A percentile compares a stretch with the other conserved stretches of the same genome.
Conservation (phyloP, 2,888 invertebrate species). For the Tetropium fuscum region DNA sequence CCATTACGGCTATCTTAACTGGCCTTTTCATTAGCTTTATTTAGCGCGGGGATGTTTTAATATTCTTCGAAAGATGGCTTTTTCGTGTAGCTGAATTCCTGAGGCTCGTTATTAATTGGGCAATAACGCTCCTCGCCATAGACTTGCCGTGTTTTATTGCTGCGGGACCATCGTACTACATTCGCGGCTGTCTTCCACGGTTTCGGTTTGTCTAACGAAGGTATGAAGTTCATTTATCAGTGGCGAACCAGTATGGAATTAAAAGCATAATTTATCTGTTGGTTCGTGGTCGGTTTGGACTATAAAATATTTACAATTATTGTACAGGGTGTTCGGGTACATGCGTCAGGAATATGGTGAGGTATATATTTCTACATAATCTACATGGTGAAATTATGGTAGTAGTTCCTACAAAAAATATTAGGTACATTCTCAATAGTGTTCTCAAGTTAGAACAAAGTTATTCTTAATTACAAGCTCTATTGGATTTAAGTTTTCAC, state of each 20-base stretch:
- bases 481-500: too few relatives aligned
- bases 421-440: too few relatives aligned
- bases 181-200: slow-evolving; percentile 46
- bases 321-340: too few relatives aligned
- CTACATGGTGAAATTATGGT: too few relatives aligned
- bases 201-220: slow-evolving; percentile 58
- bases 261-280: slow-evolving; percentile 31
- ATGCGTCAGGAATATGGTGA: too few relatives aligned
- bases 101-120: slow-evolving; percentile 64
- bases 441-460: too few relatives aligned
- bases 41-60: slow-evolving; percentile 63
- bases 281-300: slow-evolving; percentile 1
- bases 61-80: slow-evolving; percentile 63
- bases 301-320: too few relatives aligned
- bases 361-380: too few relatives aligned
- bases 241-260: slow-evolving; percentile 25
- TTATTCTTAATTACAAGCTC: too few relatives aligned
- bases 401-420: too few relatives aligned
- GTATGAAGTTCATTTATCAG: slow-evolving; percentile 57
- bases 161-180: slow-evolving; percentile 48
- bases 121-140: slow-evolving; percentile 59
- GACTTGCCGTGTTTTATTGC: slow-evolving; percentile 55
- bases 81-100: slow-evolving; percentile 65
- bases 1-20: slow-evolving; percentile 61
- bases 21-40: slow-evolving; percentile 52